Evolutionary conservation across 2,113 vertebrate genomes (phyloP).

Genomic region (Hyaena hyaena): DNA sequence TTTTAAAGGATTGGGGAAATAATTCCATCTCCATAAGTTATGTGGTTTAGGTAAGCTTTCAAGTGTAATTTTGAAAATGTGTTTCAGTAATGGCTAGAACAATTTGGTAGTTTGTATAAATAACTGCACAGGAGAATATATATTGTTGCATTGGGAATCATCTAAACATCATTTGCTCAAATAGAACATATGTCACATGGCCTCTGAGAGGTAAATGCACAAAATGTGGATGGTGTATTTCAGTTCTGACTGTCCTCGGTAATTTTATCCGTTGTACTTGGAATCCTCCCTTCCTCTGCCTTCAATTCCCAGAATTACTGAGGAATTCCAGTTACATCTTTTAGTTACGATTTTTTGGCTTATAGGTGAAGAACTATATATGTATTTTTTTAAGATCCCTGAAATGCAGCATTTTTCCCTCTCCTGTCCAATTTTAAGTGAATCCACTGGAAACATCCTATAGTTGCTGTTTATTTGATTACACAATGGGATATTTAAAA

Average conservation of each 20-base stretch:
- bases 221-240: not conserved
- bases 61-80: slow-evolving; percentile 48
- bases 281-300: not conserved
- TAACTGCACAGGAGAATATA: not conserved
- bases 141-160: not conserved
- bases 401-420: slow-evolving; percentile 30
- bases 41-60: slow-evolving; percentile 61
- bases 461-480: slow-evolving; percentile 65
- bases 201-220: not conserved
- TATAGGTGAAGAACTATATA: not conserved
- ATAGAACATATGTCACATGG: not conserved
- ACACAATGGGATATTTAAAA: slow-evolving; percentile 45
- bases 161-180: not conserved
- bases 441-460: slow-evolving; percentile 56
- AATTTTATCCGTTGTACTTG: not conserved
- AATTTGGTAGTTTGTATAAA: not conserved
- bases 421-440: slow-evolving; percentile 50
- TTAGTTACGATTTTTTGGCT: slow-evolving; percentile 37
- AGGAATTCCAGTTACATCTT: slow-evolving; percentile 21
- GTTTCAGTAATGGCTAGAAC: slow-evolving; percentile 21
- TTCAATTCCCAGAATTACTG: not conserved
- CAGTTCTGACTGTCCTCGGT: not conserved
- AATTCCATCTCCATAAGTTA: not conserved
- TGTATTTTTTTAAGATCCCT: slow-evolving; percentile 1
- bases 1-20: not conserved